These are phyloP conservation scores for Hetaerina americana DNA, from an alignment of 1,140 invertebrate species.

Conservation along the genomic window DNA sequence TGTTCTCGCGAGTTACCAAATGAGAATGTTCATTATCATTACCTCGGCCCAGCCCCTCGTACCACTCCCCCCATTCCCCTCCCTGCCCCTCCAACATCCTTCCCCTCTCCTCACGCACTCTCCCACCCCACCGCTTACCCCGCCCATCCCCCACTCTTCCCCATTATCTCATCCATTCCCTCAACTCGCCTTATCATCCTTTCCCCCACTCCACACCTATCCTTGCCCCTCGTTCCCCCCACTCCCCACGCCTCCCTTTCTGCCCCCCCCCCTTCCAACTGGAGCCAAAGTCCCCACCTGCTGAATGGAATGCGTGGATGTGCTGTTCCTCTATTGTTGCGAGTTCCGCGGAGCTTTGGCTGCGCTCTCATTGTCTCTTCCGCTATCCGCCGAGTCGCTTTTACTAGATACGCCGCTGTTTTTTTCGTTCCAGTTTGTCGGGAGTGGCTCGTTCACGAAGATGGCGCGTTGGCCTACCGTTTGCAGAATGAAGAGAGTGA, in stretches of 20 bases:
- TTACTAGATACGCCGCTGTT: background rate
- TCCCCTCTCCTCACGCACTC: no score
- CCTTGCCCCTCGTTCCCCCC: background rate
- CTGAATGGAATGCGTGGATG: background rate
- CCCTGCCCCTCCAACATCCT: no score
- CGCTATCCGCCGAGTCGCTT: background rate
- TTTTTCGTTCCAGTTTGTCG: slow-evolving; percentile 54
- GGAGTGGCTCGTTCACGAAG: slow-evolving; percentile 85
- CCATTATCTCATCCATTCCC: no score
- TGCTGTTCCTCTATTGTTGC: background rate
- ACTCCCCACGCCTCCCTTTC: background rate
- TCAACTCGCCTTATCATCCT: no score
- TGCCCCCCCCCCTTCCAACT: background rate
- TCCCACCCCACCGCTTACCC: no score
- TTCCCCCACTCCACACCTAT: no score
- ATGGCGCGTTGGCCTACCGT: slow-evolving; percentile 75
- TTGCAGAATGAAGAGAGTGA: slow-evolving; percentile 84
- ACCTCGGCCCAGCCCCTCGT: no score
- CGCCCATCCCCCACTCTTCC: no score
- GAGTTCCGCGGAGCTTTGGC: background rate
- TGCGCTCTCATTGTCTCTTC: background rate
- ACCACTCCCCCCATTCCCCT: no score
- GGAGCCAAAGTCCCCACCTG: no score
- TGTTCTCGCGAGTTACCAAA: no score
- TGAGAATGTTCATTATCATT: no score